phyloP scores from a whole-genome alignment of 2,113 vertebrate species.

The Rostratula benghalensis region DNA sequence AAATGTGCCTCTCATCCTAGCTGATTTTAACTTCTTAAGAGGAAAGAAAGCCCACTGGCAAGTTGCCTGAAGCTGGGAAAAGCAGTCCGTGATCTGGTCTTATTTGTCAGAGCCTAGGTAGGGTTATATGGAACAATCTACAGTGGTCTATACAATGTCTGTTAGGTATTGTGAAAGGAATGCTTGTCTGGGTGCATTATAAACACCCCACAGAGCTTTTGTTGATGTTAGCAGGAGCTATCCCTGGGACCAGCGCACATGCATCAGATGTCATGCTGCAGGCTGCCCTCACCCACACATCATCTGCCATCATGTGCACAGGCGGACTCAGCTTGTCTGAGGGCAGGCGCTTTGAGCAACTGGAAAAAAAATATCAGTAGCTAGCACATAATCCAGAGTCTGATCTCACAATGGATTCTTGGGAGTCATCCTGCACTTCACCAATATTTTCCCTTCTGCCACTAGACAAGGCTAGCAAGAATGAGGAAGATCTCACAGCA shows the following conservation, averaged over 20 bases:
- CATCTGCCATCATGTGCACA: accelerated
- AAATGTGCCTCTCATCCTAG: neutral
- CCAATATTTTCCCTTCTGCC: neutral
- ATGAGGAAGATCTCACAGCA: neutral
- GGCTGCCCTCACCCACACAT: neutral
- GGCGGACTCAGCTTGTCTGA: neutral
- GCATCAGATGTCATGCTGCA: neutral
- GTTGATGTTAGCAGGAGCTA: conserved; percentile 12
- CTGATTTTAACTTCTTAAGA: neutral
- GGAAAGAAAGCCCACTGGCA: neutral
- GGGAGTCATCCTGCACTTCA: neutral
- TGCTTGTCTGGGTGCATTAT: neutral
- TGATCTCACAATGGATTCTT: neutral
- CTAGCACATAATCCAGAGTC: neutral
- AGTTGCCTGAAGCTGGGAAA: neutral
- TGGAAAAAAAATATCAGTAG: neutral
- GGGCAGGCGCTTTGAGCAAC: neutral
- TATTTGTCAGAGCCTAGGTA: neutral
- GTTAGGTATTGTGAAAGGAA: conserved; percentile 5
- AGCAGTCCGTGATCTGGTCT: accelerated
- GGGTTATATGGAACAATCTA: neutral
- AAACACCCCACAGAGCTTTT: neutral
- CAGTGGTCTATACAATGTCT: neutral
- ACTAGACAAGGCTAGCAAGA: neutral
- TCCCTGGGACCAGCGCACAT: accelerated